Conservation (phyloP, 2,888 invertebrate species). For the Tetheella fluctuosa region DNA sequence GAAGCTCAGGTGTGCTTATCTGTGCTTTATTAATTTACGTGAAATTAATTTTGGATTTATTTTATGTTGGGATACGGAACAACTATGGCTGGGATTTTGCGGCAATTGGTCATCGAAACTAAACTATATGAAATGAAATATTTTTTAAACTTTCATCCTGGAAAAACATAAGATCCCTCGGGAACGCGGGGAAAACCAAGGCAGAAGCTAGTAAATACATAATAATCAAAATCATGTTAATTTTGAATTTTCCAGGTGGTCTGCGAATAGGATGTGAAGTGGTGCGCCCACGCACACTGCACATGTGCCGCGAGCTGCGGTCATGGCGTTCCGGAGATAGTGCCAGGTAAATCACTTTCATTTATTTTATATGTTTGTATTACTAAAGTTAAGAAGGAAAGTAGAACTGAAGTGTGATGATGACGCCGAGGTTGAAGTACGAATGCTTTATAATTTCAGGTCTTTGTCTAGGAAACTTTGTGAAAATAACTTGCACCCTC, state of each 20-base stretch:
- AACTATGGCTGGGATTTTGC: too few species aligned
- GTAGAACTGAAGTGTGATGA: too few species aligned
- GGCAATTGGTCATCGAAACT: neutral
- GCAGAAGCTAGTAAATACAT: too few species aligned
- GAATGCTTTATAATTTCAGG: too few species aligned
- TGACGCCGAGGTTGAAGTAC: too few species aligned
- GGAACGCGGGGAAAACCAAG: too few species aligned
- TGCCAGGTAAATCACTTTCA: constrained; percentile 63
- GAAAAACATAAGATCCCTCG: too few species aligned
- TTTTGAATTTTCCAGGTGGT: constrained; percentile 56
- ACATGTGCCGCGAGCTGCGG: constrained; percentile 58
- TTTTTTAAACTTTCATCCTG: too few species aligned
- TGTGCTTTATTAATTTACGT: neutral
- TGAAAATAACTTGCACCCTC: too few species aligned
- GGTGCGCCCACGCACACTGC: constrained; percentile 44
- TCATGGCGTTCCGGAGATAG: constrained; percentile 76
- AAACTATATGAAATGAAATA: too few species aligned
- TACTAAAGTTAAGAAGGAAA: too few species aligned
- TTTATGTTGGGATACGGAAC: constrained; percentile 7
- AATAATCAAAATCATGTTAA: neutral
- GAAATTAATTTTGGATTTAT: neutral
- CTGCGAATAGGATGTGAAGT: constrained; percentile 68
- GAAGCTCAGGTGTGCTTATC: neutral
- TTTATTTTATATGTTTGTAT: constrained; percentile 12
- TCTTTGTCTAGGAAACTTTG: too few species aligned